Evolutionary conservation across 2,797 vertebrate genomes (phyloP), one percentile per base, ranked within the genome.

Genomic region (Alcedo atthis): DNA sequence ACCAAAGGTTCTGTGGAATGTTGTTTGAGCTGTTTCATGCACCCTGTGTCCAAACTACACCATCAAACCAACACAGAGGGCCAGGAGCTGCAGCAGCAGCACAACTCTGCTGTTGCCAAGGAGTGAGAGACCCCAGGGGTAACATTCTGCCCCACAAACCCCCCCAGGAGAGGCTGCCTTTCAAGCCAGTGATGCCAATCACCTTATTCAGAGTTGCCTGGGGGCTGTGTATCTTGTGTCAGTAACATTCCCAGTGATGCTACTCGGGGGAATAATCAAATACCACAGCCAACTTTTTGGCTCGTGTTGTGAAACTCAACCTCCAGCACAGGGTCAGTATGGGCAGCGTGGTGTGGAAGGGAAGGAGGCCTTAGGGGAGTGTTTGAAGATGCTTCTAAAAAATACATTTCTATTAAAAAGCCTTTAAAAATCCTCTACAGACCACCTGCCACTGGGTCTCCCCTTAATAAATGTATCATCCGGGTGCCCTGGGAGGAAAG

Each of bases 181-280:
- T 87, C 69, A 92, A 85, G 45, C 18, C 57, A 35, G 9, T 37
- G 69, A 75, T 78, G 75, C 11, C 64, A 67, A 17, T 28, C 70
- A 68, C 87, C 80, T 90, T 75, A 35, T 58, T 57, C 70, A 83
- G 90, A 81, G 26, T 32, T 51, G 84, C 76, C 76, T 57, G 58
- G 19, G 85, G 91, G 68, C 63, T 83, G 73, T 66, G 19, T 69
- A 83, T 81, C 91, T 92, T 26, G 26, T 93, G 75, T 91, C 95
- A 95, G 28, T 77, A 82, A 12, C 75, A 86, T 66, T 94, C 66
- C 82, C 53, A 79, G 70, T 3, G 30, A 64, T 40, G 49, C 83
- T 67, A 10, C 70, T 49, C 58, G 10, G 55, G 89, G 89, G 87
- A 82, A 70, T 58, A 57, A 94, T 37, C 70, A 87, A 91, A 85